Percentiles rank a stretch among this genome's conserved stretches.
phyloP scores from a whole-genome alignment of 1,140 invertebrate species.

The Cydia pomonella region DNA sequence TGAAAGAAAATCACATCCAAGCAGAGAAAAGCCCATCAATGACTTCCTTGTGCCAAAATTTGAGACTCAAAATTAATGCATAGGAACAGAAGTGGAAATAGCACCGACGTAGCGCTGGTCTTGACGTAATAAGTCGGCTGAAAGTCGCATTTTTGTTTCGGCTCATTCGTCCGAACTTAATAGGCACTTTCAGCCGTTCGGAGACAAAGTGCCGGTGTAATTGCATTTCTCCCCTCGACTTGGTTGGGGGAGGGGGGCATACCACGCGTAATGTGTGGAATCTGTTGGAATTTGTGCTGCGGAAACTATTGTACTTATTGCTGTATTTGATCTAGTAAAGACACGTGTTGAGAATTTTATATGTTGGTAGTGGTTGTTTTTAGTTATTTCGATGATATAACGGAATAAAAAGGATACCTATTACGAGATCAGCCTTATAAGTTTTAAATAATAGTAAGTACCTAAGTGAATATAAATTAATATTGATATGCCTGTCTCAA shows the following conservation, averaged over 20 bases:
- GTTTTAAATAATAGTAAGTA: too few relatives aligned
- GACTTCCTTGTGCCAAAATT: too few relatives aligned
- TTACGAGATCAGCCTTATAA: too few relatives aligned
- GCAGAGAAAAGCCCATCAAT: too few relatives aligned
- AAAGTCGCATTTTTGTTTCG: slow-evolving; percentile 27
- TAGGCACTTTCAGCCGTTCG: slow-evolving; percentile 28
- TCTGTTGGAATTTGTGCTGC: not conserved
- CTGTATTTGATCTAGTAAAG: not conserved
- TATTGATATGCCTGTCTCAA: too few relatives aligned
- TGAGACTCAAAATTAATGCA: not conserved
- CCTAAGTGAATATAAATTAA: too few relatives aligned
- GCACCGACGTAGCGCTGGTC: not conserved
- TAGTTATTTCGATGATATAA: too few relatives aligned
- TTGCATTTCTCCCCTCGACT: slow-evolving; percentile 22
- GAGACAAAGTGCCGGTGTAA: slow-evolving; percentile 31
- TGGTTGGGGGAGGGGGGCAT: not conserved
- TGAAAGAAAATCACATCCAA: too few relatives aligned
- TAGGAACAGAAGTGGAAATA: not conserved
- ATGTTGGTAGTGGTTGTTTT: not conserved
- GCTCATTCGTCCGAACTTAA: slow-evolving; percentile 33
- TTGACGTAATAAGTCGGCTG: slow-evolving; percentile 14
- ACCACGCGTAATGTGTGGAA: not conserved
- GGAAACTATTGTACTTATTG: not conserved
- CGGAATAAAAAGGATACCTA: too few relatives aligned
- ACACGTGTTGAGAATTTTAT: not conserved